Evolutionary conservation across 2,888 invertebrate species (phyloP).

Genomic region (Zygogramma bicolorata): DNA sequence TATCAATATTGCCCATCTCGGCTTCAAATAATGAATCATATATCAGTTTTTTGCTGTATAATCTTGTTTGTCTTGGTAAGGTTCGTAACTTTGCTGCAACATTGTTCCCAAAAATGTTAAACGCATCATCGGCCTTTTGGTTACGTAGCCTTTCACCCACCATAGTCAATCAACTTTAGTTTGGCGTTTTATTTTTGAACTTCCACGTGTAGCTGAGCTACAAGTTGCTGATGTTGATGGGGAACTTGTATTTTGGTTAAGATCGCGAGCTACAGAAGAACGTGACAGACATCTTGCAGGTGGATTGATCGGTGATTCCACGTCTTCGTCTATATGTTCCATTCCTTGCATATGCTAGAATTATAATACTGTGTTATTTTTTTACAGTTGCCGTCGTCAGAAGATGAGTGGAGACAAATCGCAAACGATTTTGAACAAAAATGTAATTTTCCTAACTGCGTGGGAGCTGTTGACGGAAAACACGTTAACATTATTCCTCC

Average conservation of each 20-base stretch:
- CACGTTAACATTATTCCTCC: conserved; percentile 46
- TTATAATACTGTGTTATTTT: background rate
- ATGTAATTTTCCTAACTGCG: conserved; percentile 47
- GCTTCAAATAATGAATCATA: conserved; percentile 23
- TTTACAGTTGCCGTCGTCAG: conserved; percentile 17
- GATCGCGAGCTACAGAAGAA: conserved; percentile 8
- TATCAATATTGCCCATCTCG: conserved; percentile 23
- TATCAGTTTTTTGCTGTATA: conserved; percentile 20
- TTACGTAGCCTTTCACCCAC: conserved; percentile 17
- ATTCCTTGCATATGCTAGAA: background rate
- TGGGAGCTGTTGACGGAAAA: conserved; percentile 51
- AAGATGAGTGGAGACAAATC: conserved; percentile 20
- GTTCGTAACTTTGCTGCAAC: conserved; percentile 15
- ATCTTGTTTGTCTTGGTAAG: conserved; percentile 22
- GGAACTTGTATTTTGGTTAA: background rate
- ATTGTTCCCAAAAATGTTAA: conserved; percentile 14
- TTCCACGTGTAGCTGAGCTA: background rate
- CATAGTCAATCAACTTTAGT: conserved; percentile 16
- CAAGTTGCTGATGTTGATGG: background rate
- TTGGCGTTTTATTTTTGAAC: background rate
- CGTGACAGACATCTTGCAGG: background rate
- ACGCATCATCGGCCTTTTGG: conserved; percentile 14
- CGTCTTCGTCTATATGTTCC: background rate
- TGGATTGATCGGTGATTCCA: background rate
- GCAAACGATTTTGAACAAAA: conserved; percentile 44